phyloP scores from a whole-genome alignment of 2,888 invertebrate genomes.

The Zonitis immaculata region DNA sequence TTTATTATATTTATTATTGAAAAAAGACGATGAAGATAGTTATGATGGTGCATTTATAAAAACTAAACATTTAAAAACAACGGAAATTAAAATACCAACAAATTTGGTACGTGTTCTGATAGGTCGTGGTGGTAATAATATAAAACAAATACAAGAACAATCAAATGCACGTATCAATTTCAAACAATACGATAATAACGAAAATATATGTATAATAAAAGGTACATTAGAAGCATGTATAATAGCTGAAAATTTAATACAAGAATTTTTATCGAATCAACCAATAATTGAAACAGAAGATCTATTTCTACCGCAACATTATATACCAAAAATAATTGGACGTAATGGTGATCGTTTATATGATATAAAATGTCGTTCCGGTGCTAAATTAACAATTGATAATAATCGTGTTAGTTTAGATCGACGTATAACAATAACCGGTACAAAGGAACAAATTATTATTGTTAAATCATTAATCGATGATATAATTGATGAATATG shows the following conservation, averaged over 20 bases:
- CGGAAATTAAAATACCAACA: constrained; percentile 60
- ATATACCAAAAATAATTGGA: constrained; percentile 71
- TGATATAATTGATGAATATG: constrained; percentile 59
- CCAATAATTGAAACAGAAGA: constrained; percentile 64
- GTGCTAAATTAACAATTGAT: constrained; percentile 64
- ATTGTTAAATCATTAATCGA: constrained; percentile 68
- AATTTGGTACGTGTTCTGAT: constrained; percentile 63
- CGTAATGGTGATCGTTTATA: constrained; percentile 67
- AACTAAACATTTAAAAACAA: constrained; percentile 47
- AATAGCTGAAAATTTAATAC: constrained; percentile 67
- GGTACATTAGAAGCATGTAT: constrained; percentile 64
- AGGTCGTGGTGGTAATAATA: constrained; percentile 70
- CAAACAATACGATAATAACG: constrained; percentile 54
- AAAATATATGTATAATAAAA: constrained; percentile 64
- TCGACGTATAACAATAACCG: constrained; percentile 47
- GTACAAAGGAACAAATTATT: constrained; percentile 70
- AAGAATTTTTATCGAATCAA: constrained; percentile 62
- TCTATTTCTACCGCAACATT: constrained; percentile 61
- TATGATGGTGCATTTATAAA: constrained; percentile 35
- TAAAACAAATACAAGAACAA: constrained; percentile 69
- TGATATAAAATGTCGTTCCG: constrained; percentile 65
- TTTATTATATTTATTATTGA: constrained; percentile 63
- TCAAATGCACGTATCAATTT: constrained; percentile 60
- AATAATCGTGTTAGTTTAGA: constrained; percentile 30
- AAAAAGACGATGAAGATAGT: constrained; percentile 58